Conservation (phyloP, 1,140 invertebrate species). For the Drosophila yakuba region DNA sequence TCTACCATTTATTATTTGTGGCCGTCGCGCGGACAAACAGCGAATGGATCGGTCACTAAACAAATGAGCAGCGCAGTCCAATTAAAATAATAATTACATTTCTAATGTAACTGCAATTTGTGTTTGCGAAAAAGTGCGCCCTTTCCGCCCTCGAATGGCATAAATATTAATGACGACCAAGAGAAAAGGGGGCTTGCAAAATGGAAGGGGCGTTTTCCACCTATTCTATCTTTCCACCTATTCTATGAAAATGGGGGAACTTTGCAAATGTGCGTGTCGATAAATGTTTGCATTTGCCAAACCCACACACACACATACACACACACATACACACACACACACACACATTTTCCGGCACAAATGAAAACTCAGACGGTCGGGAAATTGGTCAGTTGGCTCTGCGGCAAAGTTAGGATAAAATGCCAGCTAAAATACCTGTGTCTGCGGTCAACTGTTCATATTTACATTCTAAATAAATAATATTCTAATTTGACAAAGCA, state of each 20-base stretch:
- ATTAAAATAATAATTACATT: conserved; percentile 84
- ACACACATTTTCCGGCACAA: conserved; percentile 19
- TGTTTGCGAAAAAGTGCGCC: conserved; percentile 63
- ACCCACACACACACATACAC: conserved; percentile 4
- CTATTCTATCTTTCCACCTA: background rate
- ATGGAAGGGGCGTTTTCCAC: conserved; percentile 8
- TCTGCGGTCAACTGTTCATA: conserved; percentile 77
- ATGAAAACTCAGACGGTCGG: conserved; percentile 24
- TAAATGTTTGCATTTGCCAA: conserved; percentile 75
- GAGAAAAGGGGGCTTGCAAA: conserved; percentile 25
- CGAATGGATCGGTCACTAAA: conserved; percentile 35
- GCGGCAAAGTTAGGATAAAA: conserved; percentile 58
- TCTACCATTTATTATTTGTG: conserved; percentile 81
- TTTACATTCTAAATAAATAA: conserved; percentile 84
- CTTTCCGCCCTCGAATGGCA: conserved; percentile 49
- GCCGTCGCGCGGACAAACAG: conserved; percentile 33
- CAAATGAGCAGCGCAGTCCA: conserved; percentile 70
- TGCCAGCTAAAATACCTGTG: conserved; percentile 58
- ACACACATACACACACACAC: conserved; percentile 12
- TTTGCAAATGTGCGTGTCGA: conserved; percentile 73
- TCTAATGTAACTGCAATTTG: conserved; percentile 77
- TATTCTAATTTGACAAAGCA: conserved; percentile 83
- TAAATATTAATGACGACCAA: conserved; percentile 80
- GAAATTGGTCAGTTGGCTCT: conserved; percentile 40
- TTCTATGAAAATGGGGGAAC: conserved; percentile 6